These are phyloP conservation scores for Battus philenor DNA, from an alignment of 1,140 invertebrate species.

Conservation along the genomic window DNA sequence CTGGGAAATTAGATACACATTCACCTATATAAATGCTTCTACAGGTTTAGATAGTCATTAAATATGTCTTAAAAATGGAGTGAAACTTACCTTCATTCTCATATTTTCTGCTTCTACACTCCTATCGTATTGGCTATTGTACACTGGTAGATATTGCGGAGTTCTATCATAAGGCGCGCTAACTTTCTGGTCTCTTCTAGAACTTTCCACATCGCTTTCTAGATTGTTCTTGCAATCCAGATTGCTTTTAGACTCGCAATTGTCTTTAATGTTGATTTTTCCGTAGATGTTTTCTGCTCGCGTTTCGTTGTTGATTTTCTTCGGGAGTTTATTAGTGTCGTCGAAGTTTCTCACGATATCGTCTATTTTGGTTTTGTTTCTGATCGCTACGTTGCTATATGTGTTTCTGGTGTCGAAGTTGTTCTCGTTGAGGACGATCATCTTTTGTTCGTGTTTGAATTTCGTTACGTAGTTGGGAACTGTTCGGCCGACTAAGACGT, in stretches of 20 bases:
- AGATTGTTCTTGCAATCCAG: slow-evolving; percentile 28
- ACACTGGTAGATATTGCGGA: slow-evolving; percentile 60
- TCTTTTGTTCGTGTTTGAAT: slow-evolving; percentile 45
- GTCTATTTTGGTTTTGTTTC: slow-evolving; percentile 64
- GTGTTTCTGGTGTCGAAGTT: slow-evolving; percentile 61
- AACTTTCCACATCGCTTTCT: slow-evolving; percentile 20
- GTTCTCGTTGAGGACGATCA: slow-evolving; percentile 58
- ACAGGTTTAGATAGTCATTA: too few relatives aligned
- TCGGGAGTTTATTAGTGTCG: slow-evolving; percentile 47
- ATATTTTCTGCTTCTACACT: slow-evolving; percentile 53
- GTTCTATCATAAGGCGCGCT: slow-evolving; percentile 54
- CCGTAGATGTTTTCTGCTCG: slow-evolving; percentile 51
- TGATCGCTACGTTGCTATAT: slow-evolving; percentile 61
- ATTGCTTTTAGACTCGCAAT: slow-evolving; percentile 21
- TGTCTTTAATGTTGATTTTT: slow-evolving; percentile 49
- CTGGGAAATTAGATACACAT: too few relatives aligned
- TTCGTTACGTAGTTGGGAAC: slow-evolving; percentile 76
- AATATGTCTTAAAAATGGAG: slow-evolving; percentile 14
- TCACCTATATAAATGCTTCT: too few relatives aligned
- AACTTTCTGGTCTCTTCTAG: slow-evolving; percentile 23
- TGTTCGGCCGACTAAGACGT: slow-evolving; percentile 80
- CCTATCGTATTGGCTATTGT: slow-evolving; percentile 51
- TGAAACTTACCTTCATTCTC: slow-evolving; percentile 48
- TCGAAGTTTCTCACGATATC: slow-evolving; percentile 67
- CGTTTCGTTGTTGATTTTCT: slow-evolving; percentile 57